phyloP scores from a whole-genome alignment of 2,888 invertebrate genomes.

The Tryphoninae sp. region DNA sequence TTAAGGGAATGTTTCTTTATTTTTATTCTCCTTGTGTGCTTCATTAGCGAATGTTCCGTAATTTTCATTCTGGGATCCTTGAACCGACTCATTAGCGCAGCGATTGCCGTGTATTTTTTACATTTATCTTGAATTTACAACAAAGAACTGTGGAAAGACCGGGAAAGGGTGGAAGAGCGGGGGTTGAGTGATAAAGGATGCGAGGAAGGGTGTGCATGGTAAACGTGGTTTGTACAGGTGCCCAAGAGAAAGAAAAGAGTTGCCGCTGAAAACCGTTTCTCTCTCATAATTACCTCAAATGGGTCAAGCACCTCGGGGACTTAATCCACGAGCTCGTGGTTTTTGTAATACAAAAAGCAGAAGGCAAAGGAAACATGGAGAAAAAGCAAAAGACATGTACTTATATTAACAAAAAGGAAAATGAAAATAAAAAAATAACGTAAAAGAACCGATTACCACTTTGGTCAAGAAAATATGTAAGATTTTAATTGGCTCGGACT shows the following conservation, averaged over 20 bases:
- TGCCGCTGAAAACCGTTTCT: slow-evolving; percentile 13
- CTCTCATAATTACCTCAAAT: slow-evolving; percentile 56
- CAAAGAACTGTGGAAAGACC: slow-evolving; percentile 5
- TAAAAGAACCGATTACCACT: neutral
- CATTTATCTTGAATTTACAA: slow-evolving; percentile 43
- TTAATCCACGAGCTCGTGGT: slow-evolving; percentile 58
- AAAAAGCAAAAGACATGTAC: slow-evolving; percentile 13
- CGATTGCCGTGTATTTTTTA: slow-evolving; percentile 46
- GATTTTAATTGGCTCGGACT: neutral
- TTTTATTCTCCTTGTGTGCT: neutral
- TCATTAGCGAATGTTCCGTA: neutral
- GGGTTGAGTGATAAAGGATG: neutral
- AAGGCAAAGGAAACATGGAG: slow-evolving; percentile 36
- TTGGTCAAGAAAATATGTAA: no score
- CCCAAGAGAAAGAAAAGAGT: slow-evolving; percentile 17
- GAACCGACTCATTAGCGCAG: slow-evolving; percentile 25
- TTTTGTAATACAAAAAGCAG: slow-evolving; percentile 29
- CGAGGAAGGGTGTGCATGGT: neutral
- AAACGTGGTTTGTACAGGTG: slow-evolving; percentile 16
- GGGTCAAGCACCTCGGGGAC: slow-evolving; percentile 61
- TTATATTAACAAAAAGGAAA: slow-evolving; percentile 19
- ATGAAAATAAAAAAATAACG: neutral
- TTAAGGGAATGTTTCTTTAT: neutral
- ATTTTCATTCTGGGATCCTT: slow-evolving; percentile 16
- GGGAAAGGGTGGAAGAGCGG: slow-evolving; percentile 1